phyloP scores from a whole-genome alignment of 2,113 vertebrate genomes.

The Amblyornis subalaris region DNA sequence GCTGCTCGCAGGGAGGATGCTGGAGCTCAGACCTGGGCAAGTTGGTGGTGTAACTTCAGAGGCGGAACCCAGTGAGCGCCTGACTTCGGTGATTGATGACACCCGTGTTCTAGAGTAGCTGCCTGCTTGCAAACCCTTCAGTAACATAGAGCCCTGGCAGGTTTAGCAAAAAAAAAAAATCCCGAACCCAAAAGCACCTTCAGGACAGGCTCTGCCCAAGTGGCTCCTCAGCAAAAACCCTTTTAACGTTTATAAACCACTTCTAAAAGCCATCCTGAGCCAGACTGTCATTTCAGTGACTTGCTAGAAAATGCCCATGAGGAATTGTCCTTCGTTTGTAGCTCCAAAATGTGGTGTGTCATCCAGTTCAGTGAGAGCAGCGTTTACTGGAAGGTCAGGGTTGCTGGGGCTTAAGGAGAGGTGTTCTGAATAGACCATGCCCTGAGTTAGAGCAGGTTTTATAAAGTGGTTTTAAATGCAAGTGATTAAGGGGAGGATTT shows the following conservation, averaged over 20 bases:
- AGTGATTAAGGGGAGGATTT: neutral
- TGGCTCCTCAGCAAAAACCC: neutral
- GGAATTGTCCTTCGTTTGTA: neutral
- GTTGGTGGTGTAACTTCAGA: accelerated
- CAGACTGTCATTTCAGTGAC: neutral
- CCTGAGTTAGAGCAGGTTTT: neutral
- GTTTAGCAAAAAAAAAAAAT: neutral
- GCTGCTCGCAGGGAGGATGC: neutral
- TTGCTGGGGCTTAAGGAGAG: neutral
- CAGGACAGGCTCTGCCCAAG: neutral
- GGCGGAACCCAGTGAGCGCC: accelerated
- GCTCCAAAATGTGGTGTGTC: neutral
- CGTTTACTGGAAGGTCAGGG: accelerated
- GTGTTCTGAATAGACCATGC: neutral
- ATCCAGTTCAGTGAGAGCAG: neutral
- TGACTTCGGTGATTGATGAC: neutral
- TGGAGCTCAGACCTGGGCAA: neutral
- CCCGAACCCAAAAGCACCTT: neutral
- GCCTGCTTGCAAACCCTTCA: no score
- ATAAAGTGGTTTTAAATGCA: neutral
- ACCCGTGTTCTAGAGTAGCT: neutral
- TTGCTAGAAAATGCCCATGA: neutral
- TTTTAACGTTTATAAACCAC: neutral
- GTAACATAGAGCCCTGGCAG: neutral
- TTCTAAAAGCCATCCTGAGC: neutral